phyloP scores from a whole-genome alignment of 2,797 vertebrate genomes.

The Babyrousa celebensis region DNA sequence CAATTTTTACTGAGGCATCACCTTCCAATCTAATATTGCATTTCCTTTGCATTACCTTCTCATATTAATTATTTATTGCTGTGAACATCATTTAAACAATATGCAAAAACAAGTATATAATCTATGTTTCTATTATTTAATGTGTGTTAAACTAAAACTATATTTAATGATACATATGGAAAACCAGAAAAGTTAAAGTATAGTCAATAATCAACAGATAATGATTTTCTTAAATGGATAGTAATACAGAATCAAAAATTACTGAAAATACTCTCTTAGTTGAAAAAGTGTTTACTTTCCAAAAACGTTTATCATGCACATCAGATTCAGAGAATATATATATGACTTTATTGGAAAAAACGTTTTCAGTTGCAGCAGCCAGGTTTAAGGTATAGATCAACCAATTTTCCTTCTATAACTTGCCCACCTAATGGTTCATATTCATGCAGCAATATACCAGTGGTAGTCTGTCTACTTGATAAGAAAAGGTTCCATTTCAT shows the following conservation, averaged over 20 bases:
- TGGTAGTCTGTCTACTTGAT: conserved; percentile 83
- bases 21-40: conserved; percentile 86
- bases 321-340: conserved; percentile 83
- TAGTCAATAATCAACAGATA: conserved; percentile 85
- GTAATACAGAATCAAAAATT: conserved; percentile 88
- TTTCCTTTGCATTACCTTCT: conserved; percentile 89
- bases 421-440: conserved; percentile 78
- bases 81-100: conserved; percentile 89
- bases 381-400: conserved; percentile 83
- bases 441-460: conserved; percentile 83
- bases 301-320: conserved; percentile 88
- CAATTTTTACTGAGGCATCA: conserved; percentile 89
- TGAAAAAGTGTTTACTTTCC: conserved; percentile 89
- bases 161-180: conserved; percentile 84
- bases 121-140: conserved; percentile 83
- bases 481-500: conserved; percentile 83
- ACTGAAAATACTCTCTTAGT: conserved; percentile 90
- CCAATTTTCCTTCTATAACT: conserved; percentile 78
- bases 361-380: conserved; percentile 86
- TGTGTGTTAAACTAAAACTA: conserved; percentile 88
- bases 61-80: conserved; percentile 90
- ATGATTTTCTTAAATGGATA: conserved; percentile 86
- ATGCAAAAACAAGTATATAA: conserved; percentile 85
- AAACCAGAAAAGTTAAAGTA: conserved; percentile 88
- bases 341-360: conserved; percentile 82